Evolutionary conservation across 2,888 invertebrate species (phyloP).

Genomic region (Scaptomyza reducta): DNA sequence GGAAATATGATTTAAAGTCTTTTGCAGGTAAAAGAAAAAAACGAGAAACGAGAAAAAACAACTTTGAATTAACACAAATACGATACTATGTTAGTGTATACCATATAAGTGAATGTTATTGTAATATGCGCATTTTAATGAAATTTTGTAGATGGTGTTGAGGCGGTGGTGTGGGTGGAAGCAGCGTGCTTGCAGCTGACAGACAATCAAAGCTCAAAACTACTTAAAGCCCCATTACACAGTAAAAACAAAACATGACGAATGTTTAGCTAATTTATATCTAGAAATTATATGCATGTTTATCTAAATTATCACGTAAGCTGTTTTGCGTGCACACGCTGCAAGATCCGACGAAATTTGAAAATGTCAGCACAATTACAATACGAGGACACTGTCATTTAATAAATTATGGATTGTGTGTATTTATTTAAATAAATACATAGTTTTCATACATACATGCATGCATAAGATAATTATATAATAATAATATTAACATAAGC

Average conservation of each 20-base stretch:
- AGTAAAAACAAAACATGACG: constrained; percentile 8
- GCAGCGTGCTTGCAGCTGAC: constrained; percentile 71
- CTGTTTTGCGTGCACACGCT: constrained; percentile 41
- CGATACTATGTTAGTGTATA: constrained; percentile 21
- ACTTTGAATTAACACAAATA: constrained; percentile 1
- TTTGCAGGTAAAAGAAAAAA: no score
- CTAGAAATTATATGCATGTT: constrained; percentile 11
- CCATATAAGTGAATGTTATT: constrained; percentile 29
- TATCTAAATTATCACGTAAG: constrained; percentile 21
- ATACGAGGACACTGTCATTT: constrained; percentile 15
- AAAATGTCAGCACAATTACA: constrained; percentile 3
- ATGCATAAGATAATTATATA: constrained; percentile 25
- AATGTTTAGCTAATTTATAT: constrained; percentile 50
- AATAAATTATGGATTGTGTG: constrained; percentile 21
- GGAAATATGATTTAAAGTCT: constrained; percentile 30
- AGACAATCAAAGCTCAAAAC: constrained; percentile 75
- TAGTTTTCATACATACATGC: constrained; percentile 14
- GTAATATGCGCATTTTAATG: constrained; percentile 1
- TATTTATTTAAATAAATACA: constrained; percentile 6
- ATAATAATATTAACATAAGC: constrained; percentile 35
- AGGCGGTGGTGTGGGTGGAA: constrained; percentile 9
- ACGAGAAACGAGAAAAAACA: background rate
- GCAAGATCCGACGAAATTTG: constrained; percentile 32
- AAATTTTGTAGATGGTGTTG: constrained; percentile 2
- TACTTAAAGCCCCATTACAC: constrained; percentile 15